phyloP scores from a whole-genome alignment of 37 sponge, comb jelly and placozoan species.

The Axinella damicornis region DNA sequence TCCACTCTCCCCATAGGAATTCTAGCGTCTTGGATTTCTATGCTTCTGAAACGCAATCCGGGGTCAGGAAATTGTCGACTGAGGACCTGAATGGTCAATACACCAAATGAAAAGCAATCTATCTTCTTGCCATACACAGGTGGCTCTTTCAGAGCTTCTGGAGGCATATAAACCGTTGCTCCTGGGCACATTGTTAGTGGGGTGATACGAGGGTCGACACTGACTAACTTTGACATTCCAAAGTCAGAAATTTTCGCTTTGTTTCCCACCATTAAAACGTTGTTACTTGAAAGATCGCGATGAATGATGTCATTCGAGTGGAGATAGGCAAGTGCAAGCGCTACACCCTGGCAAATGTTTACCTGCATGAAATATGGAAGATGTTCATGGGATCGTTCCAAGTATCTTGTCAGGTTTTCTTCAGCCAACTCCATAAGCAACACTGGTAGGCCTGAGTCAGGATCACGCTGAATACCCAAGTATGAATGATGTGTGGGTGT shows the following conservation, averaged over 20 bases:
- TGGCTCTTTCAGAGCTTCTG: conserved; percentile 19
- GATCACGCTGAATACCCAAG: neutral
- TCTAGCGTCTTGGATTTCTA: neutral
- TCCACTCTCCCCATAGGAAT: neutral
- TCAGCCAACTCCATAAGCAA: conserved; percentile 46
- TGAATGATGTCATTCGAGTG: conserved; percentile 42
- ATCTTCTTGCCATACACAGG: conserved; percentile 7
- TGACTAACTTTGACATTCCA: conserved; percentile 32
- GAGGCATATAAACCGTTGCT: conserved; percentile 35
- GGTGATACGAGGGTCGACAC: neutral
- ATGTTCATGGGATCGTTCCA: conserved; percentile 6
- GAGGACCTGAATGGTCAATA: conserved; percentile 30
- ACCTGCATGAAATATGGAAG: conserved; percentile 17
- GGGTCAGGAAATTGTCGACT: conserved; percentile 29
- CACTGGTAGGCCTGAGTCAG: neutral
- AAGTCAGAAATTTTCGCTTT: conserved; percentile 32
- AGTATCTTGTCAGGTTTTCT: conserved; percentile 30
- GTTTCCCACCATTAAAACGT: conserved; percentile 18
- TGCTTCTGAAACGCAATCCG: neutral
- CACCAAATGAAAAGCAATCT: conserved; percentile 56
- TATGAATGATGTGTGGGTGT: neutral
- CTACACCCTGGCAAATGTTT: conserved; percentile 37
- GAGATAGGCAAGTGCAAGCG: conserved; percentile 33
- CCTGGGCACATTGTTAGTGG: conserved; percentile 27
- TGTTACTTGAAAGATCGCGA: conserved; percentile 43